These are phyloP conservation scores for Ectropis grisescens DNA, from an alignment of 1,140 invertebrate genomes.

Conservation along the genomic window DNA sequence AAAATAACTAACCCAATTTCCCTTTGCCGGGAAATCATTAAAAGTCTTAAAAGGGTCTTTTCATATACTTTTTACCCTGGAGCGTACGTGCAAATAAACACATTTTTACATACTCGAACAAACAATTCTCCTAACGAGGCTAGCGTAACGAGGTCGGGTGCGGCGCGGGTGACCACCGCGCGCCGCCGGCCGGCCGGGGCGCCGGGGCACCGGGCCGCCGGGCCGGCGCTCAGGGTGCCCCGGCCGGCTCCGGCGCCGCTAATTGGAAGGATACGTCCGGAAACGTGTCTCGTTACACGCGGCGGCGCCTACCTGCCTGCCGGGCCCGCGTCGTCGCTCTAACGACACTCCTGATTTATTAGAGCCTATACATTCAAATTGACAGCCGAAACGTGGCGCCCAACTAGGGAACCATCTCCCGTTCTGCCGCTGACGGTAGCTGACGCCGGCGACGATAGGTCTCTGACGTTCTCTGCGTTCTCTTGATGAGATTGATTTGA, in stretches of 20 bases:
- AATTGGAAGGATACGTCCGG: conserved; percentile 55
- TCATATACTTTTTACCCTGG: conserved; percentile 66
- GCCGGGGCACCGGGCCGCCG: background rate
- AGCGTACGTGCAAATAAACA: conserved; percentile 69
- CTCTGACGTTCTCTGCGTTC: no score
- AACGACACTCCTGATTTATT: conserved; percentile 47
- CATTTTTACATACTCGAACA: conserved; percentile 70
- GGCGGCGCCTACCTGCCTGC: conserved; percentile 22
- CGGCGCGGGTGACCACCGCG: conserved; percentile 26
- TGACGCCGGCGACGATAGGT: no score
- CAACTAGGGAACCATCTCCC: no score
- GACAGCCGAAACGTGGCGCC: conserved; percentile 28
- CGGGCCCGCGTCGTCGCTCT: conserved; percentile 24
- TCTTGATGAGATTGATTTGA: no score
- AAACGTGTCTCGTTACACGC: conserved; percentile 51
- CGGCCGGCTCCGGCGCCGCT: conserved; percentile 17
- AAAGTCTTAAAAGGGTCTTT: conserved; percentile 70
- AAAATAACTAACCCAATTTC: conserved; percentile 71
- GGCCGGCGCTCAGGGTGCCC: conserved; percentile 1
- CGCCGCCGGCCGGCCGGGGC: conserved; percentile 3
- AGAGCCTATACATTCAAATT: conserved; percentile 34
- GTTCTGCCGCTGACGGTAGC: conserved; percentile 3
- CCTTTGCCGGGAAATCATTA: conserved; percentile 70
- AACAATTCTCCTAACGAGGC: conserved; percentile 67
- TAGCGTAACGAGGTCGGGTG: conserved; percentile 45